Evolutionary conservation across 2,888 invertebrate species (phyloP).

Genomic region (Thyatira batis): DNA sequence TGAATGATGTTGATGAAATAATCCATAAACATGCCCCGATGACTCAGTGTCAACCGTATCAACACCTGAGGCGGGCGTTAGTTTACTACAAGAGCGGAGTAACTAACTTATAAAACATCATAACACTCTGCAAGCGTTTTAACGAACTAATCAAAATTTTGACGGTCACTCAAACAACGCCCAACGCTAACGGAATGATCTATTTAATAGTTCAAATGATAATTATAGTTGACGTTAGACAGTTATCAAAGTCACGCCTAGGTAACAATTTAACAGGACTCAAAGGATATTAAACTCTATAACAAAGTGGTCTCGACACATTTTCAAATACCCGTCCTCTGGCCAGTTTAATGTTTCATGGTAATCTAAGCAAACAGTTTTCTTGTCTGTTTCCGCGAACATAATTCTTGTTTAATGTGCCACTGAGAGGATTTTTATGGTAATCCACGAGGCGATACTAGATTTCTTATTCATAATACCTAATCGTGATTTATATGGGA

Average conservation of each 20-base stretch:
- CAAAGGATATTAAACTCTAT: neutral
- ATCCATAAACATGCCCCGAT: too few species aligned
- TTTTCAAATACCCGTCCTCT: neutral
- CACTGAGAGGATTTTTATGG: slow-evolving; percentile 45
- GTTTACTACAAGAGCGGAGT: too few species aligned
- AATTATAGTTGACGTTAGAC: neutral
- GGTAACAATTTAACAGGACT: neutral
- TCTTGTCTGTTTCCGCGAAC: slow-evolving; percentile 25
- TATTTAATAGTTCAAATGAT: neutral
- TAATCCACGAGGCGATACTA: slow-evolving; percentile 32
- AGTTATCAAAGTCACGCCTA: neutral
- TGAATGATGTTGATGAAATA: too few species aligned
- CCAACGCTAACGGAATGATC: neutral
- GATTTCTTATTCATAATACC: slow-evolving; percentile 44
- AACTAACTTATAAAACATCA: too few species aligned
- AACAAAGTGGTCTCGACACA: neutral
- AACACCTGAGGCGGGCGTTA: too few species aligned
- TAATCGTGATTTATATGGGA: slow-evolving; percentile 29
- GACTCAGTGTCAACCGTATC: too few species aligned
- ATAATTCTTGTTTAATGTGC: slow-evolving; percentile 35
- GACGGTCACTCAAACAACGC: neutral
- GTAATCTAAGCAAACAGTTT: slow-evolving; percentile 2
- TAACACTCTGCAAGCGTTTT: too few species aligned
- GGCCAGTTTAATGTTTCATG: neutral
- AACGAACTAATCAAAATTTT: neutral